Base-by-base conservation (phyloP, 2,888 invertebrate species). In the Chironomus tentans region DNA sequence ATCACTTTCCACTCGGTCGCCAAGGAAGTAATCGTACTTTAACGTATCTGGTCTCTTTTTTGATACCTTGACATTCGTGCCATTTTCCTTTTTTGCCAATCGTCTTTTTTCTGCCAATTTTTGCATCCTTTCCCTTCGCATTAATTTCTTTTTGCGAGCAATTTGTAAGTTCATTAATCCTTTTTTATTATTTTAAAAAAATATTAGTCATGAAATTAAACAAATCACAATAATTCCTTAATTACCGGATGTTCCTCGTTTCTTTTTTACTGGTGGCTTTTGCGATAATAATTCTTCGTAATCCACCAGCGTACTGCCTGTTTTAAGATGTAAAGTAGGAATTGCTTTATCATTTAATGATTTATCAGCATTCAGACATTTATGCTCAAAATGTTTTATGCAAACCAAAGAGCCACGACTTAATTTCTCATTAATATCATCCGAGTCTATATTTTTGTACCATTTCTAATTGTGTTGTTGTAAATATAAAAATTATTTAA, bases 21-120 rank as follows among this genome's bases (percentile, higher is more conserved):
- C 62, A 6, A 75, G 50, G 21, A 75, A 75, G 47, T 75, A 68
- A 50, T 75, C 74, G 24, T 56, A 6, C 18, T 5, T 56, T 5
- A 56, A 4, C n/a, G 4, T 15, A 4, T 15, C 18, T 18, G 56
- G n/a, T 15, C 18, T 68, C 2, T n/a, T 18, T 13, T 24, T 12
- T 15, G 68, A 4, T n/a, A 28, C 13, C 18, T 68, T 6, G n/a
- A 18, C 50, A 28, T 15, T 68, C n/a, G 38, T 22, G 21, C 10
- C 4, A 18, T 46, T 56, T 62, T 15, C 72, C 1, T 24, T 22
- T n/a, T 71, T 71, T 6, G 48, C 50, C 6, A 38, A 10, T 28
- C 68, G 28, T 7, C 68, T 13, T 10, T n/a, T 38, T 46, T 68
- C 68, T 15, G 28, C 38, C 28, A 68, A 38, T 4, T 15, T 68